These are phyloP conservation scores for Lepidurus couesii DNA, from an alignment of 1,140 invertebrate genomes.

Conservation along the genomic window DNA sequence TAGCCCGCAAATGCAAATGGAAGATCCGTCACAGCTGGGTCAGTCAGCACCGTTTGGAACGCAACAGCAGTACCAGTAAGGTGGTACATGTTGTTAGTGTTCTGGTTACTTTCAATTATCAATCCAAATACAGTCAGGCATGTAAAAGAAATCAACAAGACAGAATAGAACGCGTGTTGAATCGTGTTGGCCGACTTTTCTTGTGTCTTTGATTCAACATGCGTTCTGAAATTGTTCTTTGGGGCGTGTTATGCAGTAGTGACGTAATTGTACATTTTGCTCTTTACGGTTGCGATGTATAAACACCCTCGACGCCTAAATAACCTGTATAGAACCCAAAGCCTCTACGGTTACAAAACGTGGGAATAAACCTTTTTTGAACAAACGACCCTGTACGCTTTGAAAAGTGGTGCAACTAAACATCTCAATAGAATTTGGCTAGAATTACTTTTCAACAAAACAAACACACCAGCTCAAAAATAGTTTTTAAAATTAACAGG, in stretches of 20 bases:
- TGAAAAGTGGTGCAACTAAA: background rate
- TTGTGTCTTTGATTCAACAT: background rate
- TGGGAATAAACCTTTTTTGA: constrained; percentile 35
- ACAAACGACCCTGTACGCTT: constrained; percentile 11
- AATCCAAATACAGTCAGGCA: background rate
- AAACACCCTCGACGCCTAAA: constrained; percentile 28
- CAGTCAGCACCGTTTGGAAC: constrained; percentile 24
- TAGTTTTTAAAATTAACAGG: background rate
- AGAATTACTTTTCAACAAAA: background rate
- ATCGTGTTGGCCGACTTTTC: background rate
- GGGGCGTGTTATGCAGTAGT: background rate
- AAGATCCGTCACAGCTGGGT: constrained; percentile 28
- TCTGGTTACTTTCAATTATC: background rate
- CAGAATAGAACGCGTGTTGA: background rate
- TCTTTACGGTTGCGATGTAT: constrained; percentile 10
- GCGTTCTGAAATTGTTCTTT: background rate
- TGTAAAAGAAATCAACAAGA: background rate
- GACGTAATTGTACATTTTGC: background rate
- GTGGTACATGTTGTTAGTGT: background rate
- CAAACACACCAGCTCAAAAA: background rate
- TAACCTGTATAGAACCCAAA: constrained; percentile 35
- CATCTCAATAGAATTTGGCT: background rate
- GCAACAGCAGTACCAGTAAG: constrained; percentile 33
- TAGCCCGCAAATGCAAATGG: constrained; percentile 50
- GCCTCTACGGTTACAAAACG: constrained; percentile 35